phyloP scores from a whole-genome alignment of 1,140 invertebrate genomes.

The Geopemphigus sp. region DNA sequence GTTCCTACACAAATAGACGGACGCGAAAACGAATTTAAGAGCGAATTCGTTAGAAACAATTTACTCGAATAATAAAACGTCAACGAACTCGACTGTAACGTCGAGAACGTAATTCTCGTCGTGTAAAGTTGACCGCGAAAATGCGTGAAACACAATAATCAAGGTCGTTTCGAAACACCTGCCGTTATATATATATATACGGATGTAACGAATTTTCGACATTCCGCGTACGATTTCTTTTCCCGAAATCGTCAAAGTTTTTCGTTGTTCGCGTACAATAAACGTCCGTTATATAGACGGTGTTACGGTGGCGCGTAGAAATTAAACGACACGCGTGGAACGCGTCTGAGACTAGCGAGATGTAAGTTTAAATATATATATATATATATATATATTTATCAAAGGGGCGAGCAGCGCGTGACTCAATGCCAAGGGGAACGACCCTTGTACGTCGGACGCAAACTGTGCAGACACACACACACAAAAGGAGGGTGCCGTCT shows the following conservation, averaged over 20 bases:
- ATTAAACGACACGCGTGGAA: background rate
- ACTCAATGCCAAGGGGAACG: slow-evolving; percentile 18
- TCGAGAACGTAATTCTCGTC: background rate
- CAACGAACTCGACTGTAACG: background rate
- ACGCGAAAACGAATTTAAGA: background rate
- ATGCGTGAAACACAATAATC: slow-evolving; percentile 2
- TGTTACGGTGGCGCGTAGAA: background rate
- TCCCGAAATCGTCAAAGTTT: slow-evolving; percentile 21
- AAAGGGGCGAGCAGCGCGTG: slow-evolving; percentile 1
- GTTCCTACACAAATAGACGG: background rate
- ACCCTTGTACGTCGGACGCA: background rate
- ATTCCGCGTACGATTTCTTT: slow-evolving; percentile 37
- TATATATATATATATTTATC: background rate
- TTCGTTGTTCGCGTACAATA: too few species aligned
- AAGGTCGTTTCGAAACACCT: slow-evolving; percentile 13
- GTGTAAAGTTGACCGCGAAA: slow-evolving; percentile 15
- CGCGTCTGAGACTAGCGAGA: background rate
- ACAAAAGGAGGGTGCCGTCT: background rate
- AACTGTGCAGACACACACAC: background rate
- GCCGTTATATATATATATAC: background rate
- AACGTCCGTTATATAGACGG: too few species aligned
- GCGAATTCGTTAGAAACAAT: background rate
- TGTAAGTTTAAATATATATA: too few species aligned
- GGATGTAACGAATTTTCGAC: background rate
- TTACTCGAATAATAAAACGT: background rate